Conservation (phyloP, 2,797 vertebrate species). For the Malacoctenus gilli region DNA sequence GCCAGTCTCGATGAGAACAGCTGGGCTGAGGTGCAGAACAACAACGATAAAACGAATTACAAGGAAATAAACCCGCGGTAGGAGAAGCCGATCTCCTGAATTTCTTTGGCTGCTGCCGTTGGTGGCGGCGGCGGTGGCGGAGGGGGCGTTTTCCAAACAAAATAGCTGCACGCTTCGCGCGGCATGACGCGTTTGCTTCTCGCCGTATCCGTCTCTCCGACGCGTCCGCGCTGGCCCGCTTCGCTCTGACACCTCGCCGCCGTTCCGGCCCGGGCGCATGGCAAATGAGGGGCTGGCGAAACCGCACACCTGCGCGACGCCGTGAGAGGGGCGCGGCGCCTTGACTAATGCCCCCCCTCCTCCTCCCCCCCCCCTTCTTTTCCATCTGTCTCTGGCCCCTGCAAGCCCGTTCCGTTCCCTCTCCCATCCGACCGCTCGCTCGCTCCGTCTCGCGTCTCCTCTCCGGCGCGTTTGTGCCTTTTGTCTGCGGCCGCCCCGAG, state of each 20-base stretch:
- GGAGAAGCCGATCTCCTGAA: conserved; percentile 55
- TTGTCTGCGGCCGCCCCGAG: conserved; percentile 48
- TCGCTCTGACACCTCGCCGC: conserved; percentile 54
- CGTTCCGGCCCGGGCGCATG: conserved; percentile 66
- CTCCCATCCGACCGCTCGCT: conserved; percentile 26
- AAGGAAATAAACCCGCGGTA: conserved; percentile 72
- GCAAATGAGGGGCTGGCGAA: conserved; percentile 65
- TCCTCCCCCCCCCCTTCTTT: conserved; percentile 18
- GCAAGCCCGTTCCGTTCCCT: conserved; percentile 43
- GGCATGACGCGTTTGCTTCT: conserved; percentile 9
- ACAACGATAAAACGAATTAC: conserved; percentile 75
- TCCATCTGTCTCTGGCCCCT: conserved; percentile 60
- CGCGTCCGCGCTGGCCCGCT: conserved; percentile 41
- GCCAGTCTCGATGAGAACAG: conserved; percentile 77
- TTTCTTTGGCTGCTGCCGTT: conserved; percentile 55
- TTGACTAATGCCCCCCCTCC: conserved; percentile 66
- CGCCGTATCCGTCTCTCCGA: too few species aligned
- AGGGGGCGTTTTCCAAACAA: conserved; percentile 30
- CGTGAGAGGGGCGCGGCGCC: conserved; percentile 40
- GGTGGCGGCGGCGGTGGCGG: conserved; percentile 13
- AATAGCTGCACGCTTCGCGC: conserved; percentile 43
- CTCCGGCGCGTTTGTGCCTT: conserved; percentile 46
- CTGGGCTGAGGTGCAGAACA: conserved; percentile 77
- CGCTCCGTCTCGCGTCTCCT: conserved; percentile 21
- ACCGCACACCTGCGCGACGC: conserved; percentile 67